A percentile compares a stretch with the other conserved stretches of the same genome.
phyloP scores from a whole-genome alignment of 2,113 vertebrate species.

The Apodemus speciosus region DNA sequence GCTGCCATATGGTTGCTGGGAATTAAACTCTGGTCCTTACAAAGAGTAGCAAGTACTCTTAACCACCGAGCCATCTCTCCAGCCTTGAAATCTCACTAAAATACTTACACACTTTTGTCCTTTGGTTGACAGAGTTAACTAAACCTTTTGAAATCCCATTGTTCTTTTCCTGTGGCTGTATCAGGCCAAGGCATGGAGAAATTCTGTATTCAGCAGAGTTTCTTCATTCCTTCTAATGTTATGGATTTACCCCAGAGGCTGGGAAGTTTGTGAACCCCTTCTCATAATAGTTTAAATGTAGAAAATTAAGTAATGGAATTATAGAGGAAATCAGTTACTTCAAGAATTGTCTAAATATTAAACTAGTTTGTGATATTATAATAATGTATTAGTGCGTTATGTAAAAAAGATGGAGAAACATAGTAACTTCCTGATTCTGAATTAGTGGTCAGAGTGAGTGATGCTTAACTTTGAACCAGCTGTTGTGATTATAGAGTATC shows the following conservation, averaged over 20 bases:
- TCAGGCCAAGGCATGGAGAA: not conserved
- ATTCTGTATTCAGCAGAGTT: not conserved
- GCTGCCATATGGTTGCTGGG: not conserved
- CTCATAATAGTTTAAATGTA: slow-evolving; percentile 34
- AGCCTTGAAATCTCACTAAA: not conserved
- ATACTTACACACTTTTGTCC: not conserved
- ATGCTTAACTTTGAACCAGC: not conserved
- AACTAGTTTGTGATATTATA: slow-evolving; percentile 4
- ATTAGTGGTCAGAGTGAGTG: not conserved
- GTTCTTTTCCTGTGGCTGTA: not conserved
- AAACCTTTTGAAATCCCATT: slow-evolving; percentile 3
- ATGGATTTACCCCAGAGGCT: not conserved
- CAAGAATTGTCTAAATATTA: slow-evolving; percentile 8
- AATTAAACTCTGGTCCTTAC: not conserved
- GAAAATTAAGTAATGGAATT: slow-evolving; percentile 49
- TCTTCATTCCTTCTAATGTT: not conserved
- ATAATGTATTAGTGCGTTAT: slow-evolving; percentile 25
- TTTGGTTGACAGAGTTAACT: slow-evolving; percentile 32
- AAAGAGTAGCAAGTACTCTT: not conserved
- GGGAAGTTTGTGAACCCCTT: not conserved
- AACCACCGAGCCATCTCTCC: not conserved
- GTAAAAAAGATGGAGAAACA: not conserved
- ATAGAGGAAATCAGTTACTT: slow-evolving; percentile 6
- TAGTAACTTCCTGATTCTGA: not conserved
- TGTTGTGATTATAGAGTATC: not conserved